Evolutionary conservation across 2,113 vertebrate species (phyloP).

Genomic region (Thomomys bottae): DNA sequence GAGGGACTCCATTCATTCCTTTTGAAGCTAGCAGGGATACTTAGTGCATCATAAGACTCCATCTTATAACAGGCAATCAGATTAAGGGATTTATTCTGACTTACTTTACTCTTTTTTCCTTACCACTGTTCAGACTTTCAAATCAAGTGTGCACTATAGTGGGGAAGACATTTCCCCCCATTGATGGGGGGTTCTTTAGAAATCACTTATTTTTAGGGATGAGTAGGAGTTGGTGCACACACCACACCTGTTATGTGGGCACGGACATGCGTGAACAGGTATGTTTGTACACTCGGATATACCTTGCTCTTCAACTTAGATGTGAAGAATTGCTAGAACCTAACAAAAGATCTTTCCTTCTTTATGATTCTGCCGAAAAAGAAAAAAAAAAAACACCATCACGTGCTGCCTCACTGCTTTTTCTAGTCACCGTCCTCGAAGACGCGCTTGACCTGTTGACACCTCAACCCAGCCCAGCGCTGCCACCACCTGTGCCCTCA

Average conservation of each 20-base stretch:
- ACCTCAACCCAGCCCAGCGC: slow-evolving; percentile 32
- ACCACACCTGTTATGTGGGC: not conserved
- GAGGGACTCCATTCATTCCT: not conserved
- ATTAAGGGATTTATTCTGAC: slow-evolving; percentile 47
- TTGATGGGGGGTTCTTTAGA: slow-evolving; percentile 30
- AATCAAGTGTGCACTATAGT: not conserved
- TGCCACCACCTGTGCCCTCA: not conserved
- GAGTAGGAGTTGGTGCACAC: not conserved
- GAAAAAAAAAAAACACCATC: too few relatives aligned
- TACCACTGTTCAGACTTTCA: slow-evolving; percentile 35
- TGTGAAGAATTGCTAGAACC: slow-evolving; percentile 70
- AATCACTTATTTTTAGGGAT: slow-evolving; percentile 36
- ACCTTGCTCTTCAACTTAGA: slow-evolving; percentile 67
- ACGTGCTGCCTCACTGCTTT: slow-evolving; percentile 69
- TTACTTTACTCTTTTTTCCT: slow-evolving; percentile 12
- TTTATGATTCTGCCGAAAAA: slow-evolving; percentile 69
- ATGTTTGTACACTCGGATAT: slow-evolving; percentile 63
- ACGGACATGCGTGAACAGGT: not conserved
- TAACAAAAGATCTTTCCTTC: slow-evolving; percentile 59
- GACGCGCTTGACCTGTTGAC: not conserved
- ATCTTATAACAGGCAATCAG: slow-evolving; percentile 41
- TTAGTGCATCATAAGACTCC: slow-evolving; percentile 49
- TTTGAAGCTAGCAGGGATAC: not conserved
- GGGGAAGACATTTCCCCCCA: slow-evolving; percentile 51
- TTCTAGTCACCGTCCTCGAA: slow-evolving; percentile 50